Conservation (phyloP, 1,140 invertebrate species). For the Bombus superbus region DNA sequence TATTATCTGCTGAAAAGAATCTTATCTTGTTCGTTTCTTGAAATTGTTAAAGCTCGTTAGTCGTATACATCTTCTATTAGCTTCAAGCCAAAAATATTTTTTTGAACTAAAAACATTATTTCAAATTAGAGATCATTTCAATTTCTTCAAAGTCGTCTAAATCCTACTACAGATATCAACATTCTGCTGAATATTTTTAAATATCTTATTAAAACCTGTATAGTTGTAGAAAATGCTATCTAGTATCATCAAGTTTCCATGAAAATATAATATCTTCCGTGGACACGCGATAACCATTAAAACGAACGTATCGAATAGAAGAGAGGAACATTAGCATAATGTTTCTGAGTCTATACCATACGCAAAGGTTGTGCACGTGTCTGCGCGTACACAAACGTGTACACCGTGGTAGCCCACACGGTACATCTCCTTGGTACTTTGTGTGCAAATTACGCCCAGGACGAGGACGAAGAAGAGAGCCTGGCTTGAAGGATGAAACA, state of each 20-base stretch:
- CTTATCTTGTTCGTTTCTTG: constrained; percentile 52
- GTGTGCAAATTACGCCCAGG: constrained; percentile 80
- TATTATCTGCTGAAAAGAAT: constrained; percentile 66
- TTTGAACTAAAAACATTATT: too few relatives aligned
- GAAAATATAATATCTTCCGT: constrained; percentile 33
- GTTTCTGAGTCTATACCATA: constrained; percentile 63
- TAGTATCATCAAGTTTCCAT: neutral
- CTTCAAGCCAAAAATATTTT: too few relatives aligned
- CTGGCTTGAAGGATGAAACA: constrained; percentile 73
- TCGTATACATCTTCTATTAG: constrained; percentile 28
- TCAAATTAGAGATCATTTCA: too few relatives aligned
- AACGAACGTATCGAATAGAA: constrained; percentile 41
- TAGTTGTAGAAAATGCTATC: too few relatives aligned
- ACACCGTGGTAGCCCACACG: constrained; percentile 64
- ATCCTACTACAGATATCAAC: neutral
- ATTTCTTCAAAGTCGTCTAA: neutral
- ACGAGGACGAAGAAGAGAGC: constrained; percentile 73
- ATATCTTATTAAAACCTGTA: neutral
- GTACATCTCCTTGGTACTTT: constrained; percentile 76
- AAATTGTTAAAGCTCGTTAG: constrained; percentile 46
- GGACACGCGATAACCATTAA: constrained; percentile 33
- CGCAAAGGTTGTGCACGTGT: constrained; percentile 35
- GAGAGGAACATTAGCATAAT: constrained; percentile 76
- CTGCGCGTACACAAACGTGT: constrained; percentile 43
- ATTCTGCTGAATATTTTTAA: neutral